phyloP scores from a whole-genome alignment of 1,140 invertebrate genomes.

The Drosophila ambigua region DNA sequence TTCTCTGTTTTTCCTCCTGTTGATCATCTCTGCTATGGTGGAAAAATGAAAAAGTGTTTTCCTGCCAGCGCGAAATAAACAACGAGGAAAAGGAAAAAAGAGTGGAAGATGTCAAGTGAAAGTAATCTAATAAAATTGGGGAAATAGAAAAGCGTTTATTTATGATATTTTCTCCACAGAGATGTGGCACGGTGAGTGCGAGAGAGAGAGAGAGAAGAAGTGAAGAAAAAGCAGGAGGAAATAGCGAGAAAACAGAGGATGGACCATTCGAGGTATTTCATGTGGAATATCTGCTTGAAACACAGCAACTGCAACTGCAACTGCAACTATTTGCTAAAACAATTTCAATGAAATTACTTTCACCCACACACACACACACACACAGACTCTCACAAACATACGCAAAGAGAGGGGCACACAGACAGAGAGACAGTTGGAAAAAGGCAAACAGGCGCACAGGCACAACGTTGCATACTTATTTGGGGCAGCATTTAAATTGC shows the following conservation, averaged over 20 bases:
- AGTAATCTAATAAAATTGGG: conserved; percentile 40
- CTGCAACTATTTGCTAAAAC: conserved; percentile 60
- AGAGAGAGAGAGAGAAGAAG: not conserved
- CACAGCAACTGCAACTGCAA: conserved; percentile 54
- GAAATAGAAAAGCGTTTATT: conserved; percentile 34
- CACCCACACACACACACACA: conserved; percentile 16
- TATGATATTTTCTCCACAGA: conserved; percentile 33
- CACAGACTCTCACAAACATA: conserved; percentile 14
- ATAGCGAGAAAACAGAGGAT: too few relatives aligned
- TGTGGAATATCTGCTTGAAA: conserved; percentile 47
- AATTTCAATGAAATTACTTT: conserved; percentile 59
- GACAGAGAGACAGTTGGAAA: conserved; percentile 12
- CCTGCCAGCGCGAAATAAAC: conserved; percentile 1
- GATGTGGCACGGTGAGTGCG: not conserved
- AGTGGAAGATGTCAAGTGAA: conserved; percentile 41
- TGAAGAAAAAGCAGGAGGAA: not conserved
- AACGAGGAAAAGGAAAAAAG: conserved; percentile 11
- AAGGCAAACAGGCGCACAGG: conserved; percentile 11
- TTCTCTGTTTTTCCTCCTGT: not conserved
- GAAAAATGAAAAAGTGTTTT: conserved; percentile 42
- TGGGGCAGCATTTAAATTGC: conserved; percentile 66
- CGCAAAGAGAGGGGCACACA: not conserved
- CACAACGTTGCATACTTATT: conserved; percentile 58
- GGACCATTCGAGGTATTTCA: conserved; percentile 29
- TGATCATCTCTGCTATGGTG: conserved; percentile 11